Conservation (phyloP, 2,888 invertebrate genomes). For the Hirtodrosophila cameraria region DNA sequence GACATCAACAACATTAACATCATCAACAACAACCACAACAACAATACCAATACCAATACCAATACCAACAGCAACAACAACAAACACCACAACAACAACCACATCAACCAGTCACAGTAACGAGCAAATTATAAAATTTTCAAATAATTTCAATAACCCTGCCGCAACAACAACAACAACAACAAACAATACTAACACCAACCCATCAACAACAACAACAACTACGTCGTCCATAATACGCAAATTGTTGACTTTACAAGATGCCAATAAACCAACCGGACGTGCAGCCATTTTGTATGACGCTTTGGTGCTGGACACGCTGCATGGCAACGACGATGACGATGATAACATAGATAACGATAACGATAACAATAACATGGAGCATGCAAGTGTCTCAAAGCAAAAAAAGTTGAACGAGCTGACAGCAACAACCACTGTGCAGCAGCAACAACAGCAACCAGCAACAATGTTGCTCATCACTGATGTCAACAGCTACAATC, state of each 20-base stretch:
- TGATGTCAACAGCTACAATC: constrained; percentile 78
- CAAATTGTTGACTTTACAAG: constrained; percentile 76
- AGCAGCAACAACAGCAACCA: constrained; percentile 47
- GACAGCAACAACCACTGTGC: constrained; percentile 1
- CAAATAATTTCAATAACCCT: constrained; percentile 67
- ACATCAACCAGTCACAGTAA: constrained; percentile 54
- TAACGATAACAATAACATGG: constrained; percentile 28
- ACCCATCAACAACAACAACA: constrained; percentile 33
- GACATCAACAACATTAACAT: constrained; percentile 46
- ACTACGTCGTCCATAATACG: constrained; percentile 70
- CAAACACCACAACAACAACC: constrained; percentile 34
- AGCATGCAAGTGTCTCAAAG: too few species aligned
- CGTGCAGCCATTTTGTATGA: constrained; percentile 81
- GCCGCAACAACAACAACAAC: constrained; percentile 45
- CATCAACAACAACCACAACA: constrained; percentile 43
- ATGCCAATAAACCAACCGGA: constrained; percentile 74
- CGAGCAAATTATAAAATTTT: constrained; percentile 74
- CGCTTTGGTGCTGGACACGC: constrained; percentile 81
- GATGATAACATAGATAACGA: constrained; percentile 45
- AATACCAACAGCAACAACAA: constrained; percentile 24
- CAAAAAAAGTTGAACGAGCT: constrained; percentile 34
- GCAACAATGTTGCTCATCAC: constrained; percentile 81
- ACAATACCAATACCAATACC: constrained; percentile 38
- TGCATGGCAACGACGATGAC: constrained; percentile 78
- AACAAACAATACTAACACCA: constrained; percentile 54